phyloP scores from a whole-genome alignment of 2,888 invertebrate genomes.

The Noctuana brunneofusca region DNA sequence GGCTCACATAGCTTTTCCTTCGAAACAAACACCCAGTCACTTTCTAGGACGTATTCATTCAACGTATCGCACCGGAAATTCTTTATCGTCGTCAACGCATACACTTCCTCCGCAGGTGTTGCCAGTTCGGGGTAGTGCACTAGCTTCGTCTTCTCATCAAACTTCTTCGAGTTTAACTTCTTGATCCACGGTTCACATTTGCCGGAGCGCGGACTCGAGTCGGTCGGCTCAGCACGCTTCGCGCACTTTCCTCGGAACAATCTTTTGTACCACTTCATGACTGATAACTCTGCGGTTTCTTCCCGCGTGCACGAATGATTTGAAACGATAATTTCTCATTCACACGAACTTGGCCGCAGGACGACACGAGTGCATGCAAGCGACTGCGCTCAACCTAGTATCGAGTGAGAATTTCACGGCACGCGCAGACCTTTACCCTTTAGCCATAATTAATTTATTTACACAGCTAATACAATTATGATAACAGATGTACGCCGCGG shows the following conservation, averaged over 20 bases:
- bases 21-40: conserved; percentile 70
- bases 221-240: conserved; percentile 60
- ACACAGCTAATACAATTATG: conserved; percentile 62
- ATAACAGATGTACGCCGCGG: conserved; percentile 66
- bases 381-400: conserved; percentile 51
- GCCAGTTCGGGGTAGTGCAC: conserved; percentile 32
- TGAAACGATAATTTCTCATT: conserved; percentile 85
- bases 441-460: conserved; percentile 72
- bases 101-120: conserved; percentile 52
- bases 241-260: conserved; percentile 82
- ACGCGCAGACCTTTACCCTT: conserved; percentile 78
- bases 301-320: conserved; percentile 84
- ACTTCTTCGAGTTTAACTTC: conserved; percentile 45
- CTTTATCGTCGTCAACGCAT: conserved; percentile 65
- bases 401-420: conserved; percentile 58
- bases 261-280: conserved; percentile 86
- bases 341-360: conserved; percentile 53
- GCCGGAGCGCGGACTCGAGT: conserved; percentile 36
- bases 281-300: conserved; percentile 83
- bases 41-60: conserved; percentile 64
- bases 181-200: conserved; percentile 46
- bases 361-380: conserved; percentile 47
- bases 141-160: conserved; percentile 23
- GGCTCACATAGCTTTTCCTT: conserved; percentile 62
- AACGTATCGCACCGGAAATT: conserved; percentile 66